Base-by-base conservation (phyloP, 1,140 invertebrate genomes). In the Ericerus pela region DNA sequence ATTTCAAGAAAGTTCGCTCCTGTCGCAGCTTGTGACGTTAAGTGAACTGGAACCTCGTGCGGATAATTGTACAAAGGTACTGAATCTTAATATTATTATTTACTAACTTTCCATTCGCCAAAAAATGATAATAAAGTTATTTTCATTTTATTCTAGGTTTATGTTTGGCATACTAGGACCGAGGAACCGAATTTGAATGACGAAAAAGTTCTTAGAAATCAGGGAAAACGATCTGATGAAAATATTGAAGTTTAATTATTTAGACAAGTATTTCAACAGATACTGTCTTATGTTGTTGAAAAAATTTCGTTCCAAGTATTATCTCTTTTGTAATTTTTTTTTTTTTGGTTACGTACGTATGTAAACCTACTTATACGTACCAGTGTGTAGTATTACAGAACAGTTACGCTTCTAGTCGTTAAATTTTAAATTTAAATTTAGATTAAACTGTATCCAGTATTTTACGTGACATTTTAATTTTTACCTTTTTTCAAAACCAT, bases 141-240 rank as follows among this genome's bases (percentile, higher is more conserved):
- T 58, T 51, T 51, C 56, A 30, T 59, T 26, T 57, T 33, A 14
- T 54, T 71, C 33, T 63, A 84, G 79, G 74, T 96, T 12, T 81
- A 92, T 54, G 94, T 98, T 5, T 98, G 95, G 94, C 95, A 98
- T 67, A 97, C 94, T 18, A 76, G 91, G 65, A 96, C 94, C 26
- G 87, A 93, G 69, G 81, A 82, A 64, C 84, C 87, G 1, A 78
- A 79, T 43, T 72, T 93, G 41, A 73, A 72, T 28, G 77, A 80
- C 55, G 81, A 86, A 63, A 64, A 69, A 26, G 63, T 68, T 20
- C 60, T 81, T 18, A 76, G 68, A 28, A 78, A 74, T 63, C 72
- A 73, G 64, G 76, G 75, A 12, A 73, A 72, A 63, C 68, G 71
- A 26, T 78, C 77, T 2, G 80, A 89, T 65, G 65, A 68, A 26